phyloP scores from a whole-genome alignment of 2,888 invertebrate genomes.

The Drosophila lutescens region DNA sequence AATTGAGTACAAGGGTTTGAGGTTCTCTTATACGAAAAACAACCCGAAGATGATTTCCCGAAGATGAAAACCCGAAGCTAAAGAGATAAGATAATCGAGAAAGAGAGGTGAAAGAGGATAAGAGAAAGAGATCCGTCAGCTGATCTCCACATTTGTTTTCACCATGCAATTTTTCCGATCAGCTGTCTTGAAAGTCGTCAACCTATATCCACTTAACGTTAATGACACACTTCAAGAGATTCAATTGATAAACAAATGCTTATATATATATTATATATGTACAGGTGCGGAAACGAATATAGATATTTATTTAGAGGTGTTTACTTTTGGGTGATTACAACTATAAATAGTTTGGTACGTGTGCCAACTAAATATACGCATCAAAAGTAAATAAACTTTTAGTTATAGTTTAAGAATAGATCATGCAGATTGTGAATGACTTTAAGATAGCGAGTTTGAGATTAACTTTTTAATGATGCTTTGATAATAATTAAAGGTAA shows the following conservation, averaged over 20 bases:
- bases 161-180: slow-evolving; percentile 6
- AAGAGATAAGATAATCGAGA: slow-evolving; percentile 20
- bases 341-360: slow-evolving; percentile 42
- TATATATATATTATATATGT: slow-evolving; percentile 24
- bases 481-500: neutral
- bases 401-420: neutral
- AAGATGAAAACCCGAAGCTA: slow-evolving; percentile 25
- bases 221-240: slow-evolving; percentile 51
- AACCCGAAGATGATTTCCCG: slow-evolving; percentile 23
- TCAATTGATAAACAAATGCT: slow-evolving; percentile 28
- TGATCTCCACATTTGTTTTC: slow-evolving; percentile 52
- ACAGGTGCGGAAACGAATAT: slow-evolving; percentile 17
- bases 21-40: slow-evolving; percentile 57
- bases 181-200: slow-evolving; percentile 43
- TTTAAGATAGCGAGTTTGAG: neutral
- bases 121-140: slow-evolving; percentile 30
- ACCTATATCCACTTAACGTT: slow-evolving; percentile 23
- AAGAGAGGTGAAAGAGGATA: neutral
- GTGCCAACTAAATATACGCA: slow-evolving; percentile 46
- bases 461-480: neutral
- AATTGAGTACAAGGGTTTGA: neutral
- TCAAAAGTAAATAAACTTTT: neutral
- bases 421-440: neutral
- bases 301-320: slow-evolving; percentile 20
- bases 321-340: slow-evolving; percentile 9